Evolutionary conservation across 35 echinoderm and acorn worm species (phyloP), one percentile per base, ranked within the genome.

Genomic region (Ophiothrix spiculata): DNA sequence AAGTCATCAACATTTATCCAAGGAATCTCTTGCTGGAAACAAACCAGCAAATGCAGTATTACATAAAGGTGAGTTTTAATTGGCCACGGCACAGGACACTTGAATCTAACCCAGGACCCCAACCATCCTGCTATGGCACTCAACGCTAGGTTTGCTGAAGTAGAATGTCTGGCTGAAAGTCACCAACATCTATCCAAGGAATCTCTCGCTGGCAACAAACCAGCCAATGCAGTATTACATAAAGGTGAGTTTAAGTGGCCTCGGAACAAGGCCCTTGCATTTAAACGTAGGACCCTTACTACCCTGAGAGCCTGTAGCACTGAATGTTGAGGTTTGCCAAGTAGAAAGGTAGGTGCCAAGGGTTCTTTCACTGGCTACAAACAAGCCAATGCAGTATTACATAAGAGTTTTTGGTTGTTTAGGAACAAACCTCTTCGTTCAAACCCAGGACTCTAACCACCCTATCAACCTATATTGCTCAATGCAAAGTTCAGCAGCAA

Each of bases 61-160:
- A 36, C 95, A 98, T 56, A 98, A 98, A 94, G 95, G 95, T 98
- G n/a, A n/a, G n/a, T n/a, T n/a, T n/a, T n/a, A n/a, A n/a, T n/a
- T n/a, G n/a, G n/a, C n/a, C n/a, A n/a, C n/a, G n/a, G 95, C 49
- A 91, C 95, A 1, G 95, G 91, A 4, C 94, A 98, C 95, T 85
- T 98, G 75, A 98, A 98, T 88, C 91, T 98, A 10, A 98, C 95
- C 37, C 95, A 98, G 89, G 95, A 98, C 31, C 91, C 92, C 15
- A 98, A 91, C 37, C 95, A 98, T 75, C 95, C 95, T 38, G 95
- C 95, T 1, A 98, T 98, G 80, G 95, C 95, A 32, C 86, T 98
- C 79, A 98, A 98, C 79, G 95, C 95, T 23, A 83, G 95, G 21
- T 98, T 98, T 80, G 95, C 95, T 17, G 95, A 98, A 77, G 95